phyloP scores from a whole-genome alignment of 1,140 invertebrate genomes.

The Bombus terrestris region DNA sequence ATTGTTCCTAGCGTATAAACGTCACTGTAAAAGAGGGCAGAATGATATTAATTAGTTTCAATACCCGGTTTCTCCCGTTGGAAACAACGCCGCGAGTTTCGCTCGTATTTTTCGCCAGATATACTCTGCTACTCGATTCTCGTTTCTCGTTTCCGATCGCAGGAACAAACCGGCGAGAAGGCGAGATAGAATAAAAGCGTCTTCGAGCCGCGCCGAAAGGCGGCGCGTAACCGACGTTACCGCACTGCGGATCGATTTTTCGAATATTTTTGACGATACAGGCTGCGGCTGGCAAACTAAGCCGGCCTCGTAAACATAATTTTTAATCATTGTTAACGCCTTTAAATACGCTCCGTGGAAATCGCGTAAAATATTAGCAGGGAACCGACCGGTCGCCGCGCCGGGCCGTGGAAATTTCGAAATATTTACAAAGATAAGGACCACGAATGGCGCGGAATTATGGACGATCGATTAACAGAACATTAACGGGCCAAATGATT shows the following conservation, averaged over 20 bases:
- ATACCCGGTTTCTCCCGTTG: constrained; percentile 59
- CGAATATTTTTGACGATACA: constrained; percentile 24
- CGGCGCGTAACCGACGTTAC: too few species aligned
- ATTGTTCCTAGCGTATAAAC: constrained; percentile 80
- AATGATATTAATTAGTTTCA: constrained; percentile 80
- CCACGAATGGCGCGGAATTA: constrained; percentile 20
- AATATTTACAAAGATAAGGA: constrained; percentile 50
- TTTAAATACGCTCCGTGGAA: constrained; percentile 10
- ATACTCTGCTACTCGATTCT: constrained; percentile 1
- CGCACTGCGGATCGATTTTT: neutral
- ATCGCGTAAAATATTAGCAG: constrained; percentile 38
- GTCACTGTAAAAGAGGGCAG: constrained; percentile 76
- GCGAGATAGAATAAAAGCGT: neutral
- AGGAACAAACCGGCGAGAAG: neutral
- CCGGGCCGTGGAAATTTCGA: constrained; percentile 15
- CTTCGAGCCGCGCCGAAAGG: neutral
- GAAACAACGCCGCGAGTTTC: neutral
- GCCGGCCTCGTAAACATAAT: constrained; percentile 21
- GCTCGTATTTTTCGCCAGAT: constrained; percentile 32
- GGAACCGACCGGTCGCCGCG: neutral
- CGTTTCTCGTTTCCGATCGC: neutral
- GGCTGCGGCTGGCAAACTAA: neutral
- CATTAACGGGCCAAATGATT: constrained; percentile 7
- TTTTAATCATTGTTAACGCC: constrained; percentile 52
- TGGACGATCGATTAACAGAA: constrained; percentile 29